Evolutionary conservation across 2,797 vertebrate genomes (phyloP).

Genomic region (Prionace glauca): DNA sequence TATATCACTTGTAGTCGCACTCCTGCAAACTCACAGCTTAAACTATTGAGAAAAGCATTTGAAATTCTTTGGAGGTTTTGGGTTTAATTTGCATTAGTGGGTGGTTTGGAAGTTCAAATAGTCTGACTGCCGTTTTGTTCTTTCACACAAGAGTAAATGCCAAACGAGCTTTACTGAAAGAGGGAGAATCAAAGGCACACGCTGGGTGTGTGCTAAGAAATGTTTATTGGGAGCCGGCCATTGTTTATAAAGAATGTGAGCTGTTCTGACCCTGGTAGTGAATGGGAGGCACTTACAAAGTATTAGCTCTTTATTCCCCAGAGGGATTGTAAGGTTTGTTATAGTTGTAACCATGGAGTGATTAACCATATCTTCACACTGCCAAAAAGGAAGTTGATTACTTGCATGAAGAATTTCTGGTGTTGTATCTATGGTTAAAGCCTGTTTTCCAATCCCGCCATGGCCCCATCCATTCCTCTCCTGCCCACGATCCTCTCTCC

Average conservation of each 20-base stretch:
- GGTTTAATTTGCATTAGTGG: not conserved
- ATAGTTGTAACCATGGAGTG: conserved; percentile 2
- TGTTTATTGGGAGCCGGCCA: not conserved
- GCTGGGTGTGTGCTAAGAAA: not conserved
- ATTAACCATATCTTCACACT: not conserved
- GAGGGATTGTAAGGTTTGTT: not conserved
- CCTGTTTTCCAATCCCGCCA: not conserved
- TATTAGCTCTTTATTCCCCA: not conserved
- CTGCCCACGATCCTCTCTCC: too few relatives aligned
- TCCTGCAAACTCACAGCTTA: not conserved
- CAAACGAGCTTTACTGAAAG: not conserved
- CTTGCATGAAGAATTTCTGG: not conserved
- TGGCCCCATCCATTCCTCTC: not conserved
- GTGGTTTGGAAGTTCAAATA: not conserved
- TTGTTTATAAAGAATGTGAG: not conserved
- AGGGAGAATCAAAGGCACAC: not conserved
- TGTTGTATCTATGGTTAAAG: not conserved
- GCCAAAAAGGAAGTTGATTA: not conserved
- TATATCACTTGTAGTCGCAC: not conserved
- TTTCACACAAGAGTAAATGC: not conserved
- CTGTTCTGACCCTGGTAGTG: not conserved
- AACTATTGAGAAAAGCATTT: not conserved
- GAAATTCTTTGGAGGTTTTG: not conserved
- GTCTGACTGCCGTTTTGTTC: not conserved
- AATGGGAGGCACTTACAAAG: not conserved